Evolutionary conservation across 1,140 invertebrate genomes (phyloP), one percentile per base, ranked within the genome.

Genomic region (Drosophila tropicalis): DNA sequence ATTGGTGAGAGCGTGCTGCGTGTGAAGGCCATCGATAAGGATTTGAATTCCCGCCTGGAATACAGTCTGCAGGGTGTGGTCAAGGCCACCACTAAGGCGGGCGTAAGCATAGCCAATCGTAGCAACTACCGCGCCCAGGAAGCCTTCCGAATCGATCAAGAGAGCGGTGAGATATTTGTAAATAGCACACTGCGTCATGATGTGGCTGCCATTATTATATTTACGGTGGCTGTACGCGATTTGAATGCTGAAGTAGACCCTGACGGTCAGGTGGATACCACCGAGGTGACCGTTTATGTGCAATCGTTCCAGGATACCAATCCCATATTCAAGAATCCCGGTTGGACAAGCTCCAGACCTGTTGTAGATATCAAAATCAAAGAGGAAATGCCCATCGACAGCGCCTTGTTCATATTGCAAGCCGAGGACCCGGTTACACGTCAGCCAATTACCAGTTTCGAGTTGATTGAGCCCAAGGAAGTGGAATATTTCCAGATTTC

Each of bases 221-320:
- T 98, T 5, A 96, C 94, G 0, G 93, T 98, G 1, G 94, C 95
- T 92, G 96, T 95, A 1, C 93, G 92, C 36, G 97, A 98, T 90
- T 63, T 94, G 1, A 96, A 96, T 82, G 96, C 95, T 0, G 93
- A 94, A 29, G 93, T 95, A 13, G 93, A 95, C 76, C 94, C 94
- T 56, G 94, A 96, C 5, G 92, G 93, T n/a, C 96, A 96, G 90
- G 93, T 94, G 25, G 94, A 94, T 12, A 92, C 92, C 19, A 94
- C 94, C 1, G 96, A 97, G 81, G 94, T 96, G 9, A 96, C 96
- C 0, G 93, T 97, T 6, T 97, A 96, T 81, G 94, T 97, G 7
- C 95, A 97, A 92, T 96, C 96, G 1, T 96, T 95, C 81, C 95
- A 95, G 74, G 96, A 96, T 69, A 95, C 95, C 67, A 96, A 96